Base-by-base conservation (phyloP, 2,797 vertebrate genomes). In the Salmo trutta region DNA sequence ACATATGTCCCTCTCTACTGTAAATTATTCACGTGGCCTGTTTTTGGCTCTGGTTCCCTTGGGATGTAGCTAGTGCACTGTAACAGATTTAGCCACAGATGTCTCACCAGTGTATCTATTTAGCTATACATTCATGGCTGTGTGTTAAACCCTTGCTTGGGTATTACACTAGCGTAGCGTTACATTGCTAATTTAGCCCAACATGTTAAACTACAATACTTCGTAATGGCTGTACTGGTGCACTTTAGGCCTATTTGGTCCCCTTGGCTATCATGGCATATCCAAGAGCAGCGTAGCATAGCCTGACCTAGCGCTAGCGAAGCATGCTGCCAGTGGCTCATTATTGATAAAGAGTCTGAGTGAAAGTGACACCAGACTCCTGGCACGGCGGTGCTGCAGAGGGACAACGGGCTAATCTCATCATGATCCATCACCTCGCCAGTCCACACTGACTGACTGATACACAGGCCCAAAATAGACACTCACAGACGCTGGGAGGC, bases 361-460 rank as follows among this genome's bases (percentile, higher is more conserved):
- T 66, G 51, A 29, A 71, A 66, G 71, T 16, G 75, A 71, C 77
- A 71, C 65, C 80, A n/a, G 8, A 53, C 27, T 19, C 3, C 54
- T 53, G 53, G 64, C 66, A 62, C 53, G 19, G 15, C 15, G 4
- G 53, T 4, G 17, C 21, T 65, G 12, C n/a, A 24, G 3, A 27
- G 62, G n/a, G 62, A 65, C 65, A 31, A 4, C 27, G 59, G 59
- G 54, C 66, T 75, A 51, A 77, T 79, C 67, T 53, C 75, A 47
- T 69, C 15, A 69, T 52, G 59, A 27, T 36, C 54, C 16, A 27
- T 65, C 54, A 36, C 67, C 64, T 12, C n/a, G 62, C 27, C 31
- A 29, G 41, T 15, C 41, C 5, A 27, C 29, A 31, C 21, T 14
- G 52, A 19, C 53, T 24, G 16, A n/a, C 47, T 24, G 7, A 14